A percentile compares a stretch with the other conserved stretches of the same genome.
Evolutionary conservation across 1,140 invertebrate genomes (phyloP).

Genomic region (Zaprionus lachaisei): DNA sequence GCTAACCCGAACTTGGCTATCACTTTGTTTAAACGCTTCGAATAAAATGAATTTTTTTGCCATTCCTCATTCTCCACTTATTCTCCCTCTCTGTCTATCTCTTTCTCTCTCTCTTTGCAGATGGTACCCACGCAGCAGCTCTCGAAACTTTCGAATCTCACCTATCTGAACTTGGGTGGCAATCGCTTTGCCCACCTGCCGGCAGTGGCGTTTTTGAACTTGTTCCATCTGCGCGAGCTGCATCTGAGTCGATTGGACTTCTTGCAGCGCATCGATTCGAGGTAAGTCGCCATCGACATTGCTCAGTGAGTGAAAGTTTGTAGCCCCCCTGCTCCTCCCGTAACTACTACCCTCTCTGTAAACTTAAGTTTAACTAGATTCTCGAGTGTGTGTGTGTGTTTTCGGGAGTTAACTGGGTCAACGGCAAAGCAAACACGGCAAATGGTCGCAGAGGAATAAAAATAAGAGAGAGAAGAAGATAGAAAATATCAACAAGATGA

Average conservation of each 20-base stretch:
- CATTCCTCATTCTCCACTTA: background rate
- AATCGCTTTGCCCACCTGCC: slow-evolving; percentile 90
- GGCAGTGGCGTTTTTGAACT: slow-evolving; percentile 91
- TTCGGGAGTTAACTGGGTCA: slow-evolving; percentile 42
- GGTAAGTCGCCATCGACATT: slow-evolving; percentile 68
- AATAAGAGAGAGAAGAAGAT: background rate
- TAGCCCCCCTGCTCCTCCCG: background rate
- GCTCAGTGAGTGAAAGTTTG: slow-evolving; percentile 34
- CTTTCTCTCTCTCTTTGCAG: slow-evolving; percentile 52
- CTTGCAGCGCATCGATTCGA: slow-evolving; percentile 88
- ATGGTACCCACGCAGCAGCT: slow-evolving; percentile 90
- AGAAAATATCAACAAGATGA: slow-evolving; percentile 21
- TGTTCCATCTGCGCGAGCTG: slow-evolving; percentile 91
- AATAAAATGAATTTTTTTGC: slow-evolving; percentile 39
- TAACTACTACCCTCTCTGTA: background rate
- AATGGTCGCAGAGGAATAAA: slow-evolving; percentile 17
- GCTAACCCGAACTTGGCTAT: slow-evolving; percentile 35
- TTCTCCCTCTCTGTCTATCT: slow-evolving; percentile 10
- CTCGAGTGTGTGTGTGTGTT: slow-evolving; percentile 14
- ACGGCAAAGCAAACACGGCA: slow-evolving; percentile 29
- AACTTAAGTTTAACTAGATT: slow-evolving; percentile 15
- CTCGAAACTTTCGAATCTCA: slow-evolving; percentile 90
- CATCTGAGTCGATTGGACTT: slow-evolving; percentile 89
- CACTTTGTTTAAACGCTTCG: slow-evolving; percentile 54
- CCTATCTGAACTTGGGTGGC: slow-evolving; percentile 89